Conservation (phyloP, 2,888 invertebrate genomes). For the Callimorpha dominula region DNA sequence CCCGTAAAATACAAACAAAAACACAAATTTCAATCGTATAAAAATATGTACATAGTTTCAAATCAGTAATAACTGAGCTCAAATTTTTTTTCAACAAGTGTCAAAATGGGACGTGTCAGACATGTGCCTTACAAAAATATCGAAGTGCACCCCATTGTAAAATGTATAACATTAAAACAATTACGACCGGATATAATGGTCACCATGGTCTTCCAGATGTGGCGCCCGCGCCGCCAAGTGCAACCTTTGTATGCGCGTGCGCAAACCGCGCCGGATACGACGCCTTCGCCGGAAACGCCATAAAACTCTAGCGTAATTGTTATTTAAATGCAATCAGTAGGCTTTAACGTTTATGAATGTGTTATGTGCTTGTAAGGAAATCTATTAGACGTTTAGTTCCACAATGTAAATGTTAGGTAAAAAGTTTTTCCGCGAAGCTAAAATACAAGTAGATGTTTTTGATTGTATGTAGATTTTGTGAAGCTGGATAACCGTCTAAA, state of each 20-base stretch:
- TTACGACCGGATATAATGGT: slow-evolving; percentile 48
- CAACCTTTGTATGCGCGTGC: slow-evolving; percentile 72
- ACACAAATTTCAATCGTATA: too few species aligned
- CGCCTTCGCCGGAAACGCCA: slow-evolving; percentile 68
- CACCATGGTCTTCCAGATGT: slow-evolving; percentile 61
- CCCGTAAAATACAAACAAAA: too few species aligned
- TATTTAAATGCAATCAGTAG: slow-evolving; percentile 70
- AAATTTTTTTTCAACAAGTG: background rate
- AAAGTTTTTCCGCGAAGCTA: background rate
- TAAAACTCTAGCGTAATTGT: slow-evolving; percentile 74
- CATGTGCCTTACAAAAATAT: background rate
- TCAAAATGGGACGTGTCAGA: background rate
- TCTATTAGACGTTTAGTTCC: slow-evolving; percentile 23
- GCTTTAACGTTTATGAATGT: slow-evolving; percentile 44
- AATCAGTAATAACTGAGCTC: too few species aligned
- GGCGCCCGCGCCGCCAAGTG: slow-evolving; percentile 62
- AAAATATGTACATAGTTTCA: too few species aligned
- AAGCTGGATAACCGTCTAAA: too few species aligned
- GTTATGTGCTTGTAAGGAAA: slow-evolving; percentile 45
- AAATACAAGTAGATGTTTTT: background rate
- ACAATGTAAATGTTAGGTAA: background rate
- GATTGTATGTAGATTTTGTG: too few species aligned
- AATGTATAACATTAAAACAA: slow-evolving; percentile 10
- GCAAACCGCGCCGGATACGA: slow-evolving; percentile 68
- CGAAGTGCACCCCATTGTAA: background rate